Conservation (phyloP, 1,140 invertebrate genomes). For the Lordiphosa mommai region DNA sequence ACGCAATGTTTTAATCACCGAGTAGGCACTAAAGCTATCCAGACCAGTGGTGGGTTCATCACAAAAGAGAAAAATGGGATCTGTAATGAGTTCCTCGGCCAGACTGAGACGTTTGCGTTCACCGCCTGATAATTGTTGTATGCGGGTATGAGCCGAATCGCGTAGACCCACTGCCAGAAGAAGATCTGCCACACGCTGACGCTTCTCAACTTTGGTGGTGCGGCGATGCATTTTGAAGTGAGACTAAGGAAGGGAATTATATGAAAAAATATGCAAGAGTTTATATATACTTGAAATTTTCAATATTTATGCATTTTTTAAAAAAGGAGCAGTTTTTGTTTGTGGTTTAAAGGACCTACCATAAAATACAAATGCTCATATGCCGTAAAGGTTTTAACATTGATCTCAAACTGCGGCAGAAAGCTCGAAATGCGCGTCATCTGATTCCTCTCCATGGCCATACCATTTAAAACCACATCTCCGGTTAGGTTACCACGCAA, state of each 20-base stretch:
- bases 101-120: constrained; percentile 92
- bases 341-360: constrained; percentile 83
- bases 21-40: constrained; percentile 89
- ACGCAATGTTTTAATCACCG: constrained; percentile 85
- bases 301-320: no score
- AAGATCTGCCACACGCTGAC: constrained; percentile 80
- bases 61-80: constrained; percentile 89
- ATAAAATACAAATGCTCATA: constrained; percentile 88
- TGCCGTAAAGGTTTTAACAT: constrained; percentile 85
- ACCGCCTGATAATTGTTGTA: constrained; percentile 88
- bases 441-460: constrained; percentile 82
- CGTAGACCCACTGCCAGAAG: constrained; percentile 84
- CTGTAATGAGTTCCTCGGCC: constrained; percentile 90
- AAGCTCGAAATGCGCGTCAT: constrained; percentile 87
- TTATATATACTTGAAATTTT: no score
- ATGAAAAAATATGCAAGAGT: no score
- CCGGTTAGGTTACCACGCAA: constrained; percentile 83
- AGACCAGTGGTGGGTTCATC: constrained; percentile 92
- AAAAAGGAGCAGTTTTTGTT: no score
- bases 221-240: constrained; percentile 82
- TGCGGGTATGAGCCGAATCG: constrained; percentile 85
- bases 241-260: constrained; percentile 80
- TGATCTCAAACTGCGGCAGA: constrained; percentile 86
- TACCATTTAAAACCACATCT: constrained; percentile 85
- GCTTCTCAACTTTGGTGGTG: constrained; percentile 77